These are phyloP conservation scores for Sander lucioperca DNA, from an alignment of 2,113 vertebrate genomes.

Conservation along the genomic window DNA sequence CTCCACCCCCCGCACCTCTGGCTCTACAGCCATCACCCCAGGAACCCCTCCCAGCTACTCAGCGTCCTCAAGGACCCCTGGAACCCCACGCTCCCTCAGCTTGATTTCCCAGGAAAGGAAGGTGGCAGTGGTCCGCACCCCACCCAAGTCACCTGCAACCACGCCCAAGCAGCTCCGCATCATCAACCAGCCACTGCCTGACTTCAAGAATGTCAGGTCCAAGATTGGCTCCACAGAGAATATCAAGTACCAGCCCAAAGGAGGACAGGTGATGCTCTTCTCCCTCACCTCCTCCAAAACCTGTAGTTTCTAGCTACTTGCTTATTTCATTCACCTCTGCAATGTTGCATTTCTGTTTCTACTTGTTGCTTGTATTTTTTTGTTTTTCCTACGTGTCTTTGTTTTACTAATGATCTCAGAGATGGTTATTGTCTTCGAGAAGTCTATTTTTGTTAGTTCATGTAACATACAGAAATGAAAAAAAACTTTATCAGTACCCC, in stretches of 20 bases:
- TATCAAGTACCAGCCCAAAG: conserved; percentile 98
- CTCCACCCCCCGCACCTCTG: conserved; percentile 95
- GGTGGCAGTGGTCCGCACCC: conserved; percentile 93
- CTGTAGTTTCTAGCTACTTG: neutral
- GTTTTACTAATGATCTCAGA: neutral
- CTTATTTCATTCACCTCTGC: conserved; percentile 1
- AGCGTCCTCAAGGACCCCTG: conserved; percentile 92
- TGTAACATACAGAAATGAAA: neutral
- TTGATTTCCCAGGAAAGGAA: conserved; percentile 95
- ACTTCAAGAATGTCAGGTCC: conserved; percentile 96
- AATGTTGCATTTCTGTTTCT: neutral
- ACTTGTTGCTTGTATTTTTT: neutral
- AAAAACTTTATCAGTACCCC: neutral
- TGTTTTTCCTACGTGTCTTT: neutral
- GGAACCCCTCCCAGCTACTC: conserved; percentile 96
- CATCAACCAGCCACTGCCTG: conserved; percentile 96
- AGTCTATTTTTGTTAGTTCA: neutral
- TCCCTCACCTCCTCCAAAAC: conserved; percentile 3
- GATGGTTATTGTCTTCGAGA: neutral
- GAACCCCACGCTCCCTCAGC: conserved; percentile 95
- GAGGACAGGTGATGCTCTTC: conserved; percentile 90
- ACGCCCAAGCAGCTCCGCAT: conserved; percentile 96
- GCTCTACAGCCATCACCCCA: conserved; percentile 94
- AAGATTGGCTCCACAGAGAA: conserved; percentile 98
- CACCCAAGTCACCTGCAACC: conserved; percentile 95